Evolutionary conservation across 2,888 invertebrate genomes (phyloP).

Genomic region (Priocnemis perturbator): DNA sequence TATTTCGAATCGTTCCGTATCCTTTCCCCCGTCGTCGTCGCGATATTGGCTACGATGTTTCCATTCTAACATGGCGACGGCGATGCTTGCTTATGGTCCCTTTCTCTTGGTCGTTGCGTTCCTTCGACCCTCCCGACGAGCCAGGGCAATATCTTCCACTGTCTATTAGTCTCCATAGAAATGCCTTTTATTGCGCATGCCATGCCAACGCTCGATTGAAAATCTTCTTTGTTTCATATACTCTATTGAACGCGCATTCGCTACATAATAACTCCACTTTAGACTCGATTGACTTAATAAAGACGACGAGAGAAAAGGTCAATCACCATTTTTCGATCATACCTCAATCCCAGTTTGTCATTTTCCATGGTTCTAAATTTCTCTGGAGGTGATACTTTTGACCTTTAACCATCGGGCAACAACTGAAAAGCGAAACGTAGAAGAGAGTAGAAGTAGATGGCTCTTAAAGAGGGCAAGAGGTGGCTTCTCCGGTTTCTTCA

Average conservation of each 20-base stretch:
- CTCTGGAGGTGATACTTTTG: no score
- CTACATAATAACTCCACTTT: background rate
- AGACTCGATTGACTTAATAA: no score
- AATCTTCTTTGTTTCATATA: conserved; percentile 23
- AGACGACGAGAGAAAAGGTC: no score
- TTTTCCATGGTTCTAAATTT: no score
- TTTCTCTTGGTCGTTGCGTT: conserved; percentile 38
- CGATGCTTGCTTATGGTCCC: conserved; percentile 45
- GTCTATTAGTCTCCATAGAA: conserved; percentile 23
- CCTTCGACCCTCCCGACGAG: conserved; percentile 36
- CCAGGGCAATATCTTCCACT: conserved; percentile 35
- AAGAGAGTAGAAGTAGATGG: conserved; percentile 24
- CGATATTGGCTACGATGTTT: conserved; percentile 52
- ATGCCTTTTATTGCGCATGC: conserved; percentile 25
- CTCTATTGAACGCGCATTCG: conserved; percentile 23
- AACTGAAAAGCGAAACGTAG: conserved; percentile 6
- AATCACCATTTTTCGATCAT: no score
- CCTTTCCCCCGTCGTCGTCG: conserved; percentile 38
- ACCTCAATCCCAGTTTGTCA: no score
- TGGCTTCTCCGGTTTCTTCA: conserved; percentile 50
- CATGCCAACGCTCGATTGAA: no score
- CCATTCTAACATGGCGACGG: conserved; percentile 36
- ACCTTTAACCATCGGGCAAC: no score
- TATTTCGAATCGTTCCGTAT: conserved; percentile 63
- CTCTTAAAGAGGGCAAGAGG: conserved; percentile 32